Evolutionary conservation across 2,888 invertebrate genomes (phyloP), one percentile per base, ranked within the genome.

Genomic region (Amiota minor): DNA sequence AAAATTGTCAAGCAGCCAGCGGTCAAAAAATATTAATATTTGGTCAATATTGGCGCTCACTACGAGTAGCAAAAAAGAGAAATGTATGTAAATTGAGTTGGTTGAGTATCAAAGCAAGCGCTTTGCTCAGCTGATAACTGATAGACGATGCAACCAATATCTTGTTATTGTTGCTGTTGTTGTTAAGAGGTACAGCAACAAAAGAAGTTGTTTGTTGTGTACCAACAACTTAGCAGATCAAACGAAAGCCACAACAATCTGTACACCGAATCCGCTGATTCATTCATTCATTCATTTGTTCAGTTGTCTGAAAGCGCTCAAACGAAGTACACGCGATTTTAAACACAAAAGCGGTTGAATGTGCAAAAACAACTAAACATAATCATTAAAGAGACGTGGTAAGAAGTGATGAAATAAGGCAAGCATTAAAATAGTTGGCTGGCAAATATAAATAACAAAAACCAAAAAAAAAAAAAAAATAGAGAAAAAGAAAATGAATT

Each of bases 221-320:
- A 23, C 35, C 12, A 20, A 45, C n/a, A 59, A 45, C 4, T 45
- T 12, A 23, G 6, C 9, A 62, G 18, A 56, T 46, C 18, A 70
- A 16, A 20, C 67, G 49, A 45, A 59, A 35, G 20, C 16, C 9
- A 49, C 47, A 59, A 23, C 71, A 67, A 79, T 77, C 79, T 73
- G 71, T 83, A 82, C 75, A 78, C 79, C 72, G 18, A 56, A 18
- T 18, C 23, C 20, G 20, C 23, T 12, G 59, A 59, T 35, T 53
- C 53, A n/a, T 14, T 53, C 53, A 53, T 2, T 53, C 2, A 14
- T 2, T 53, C 45, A 12, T 35, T 35, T 23, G 6, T 82, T 85
- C 78, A 82, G 82, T 82, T 83, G 75, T 73, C 75, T 74, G 73
- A 68, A 74, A 76, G 78, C 74, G 78, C 76, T 80, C 85, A 81